phyloP scores from a whole-genome alignment of 2,113 vertebrate genomes.

The Microcebus tavaratra region DNA sequence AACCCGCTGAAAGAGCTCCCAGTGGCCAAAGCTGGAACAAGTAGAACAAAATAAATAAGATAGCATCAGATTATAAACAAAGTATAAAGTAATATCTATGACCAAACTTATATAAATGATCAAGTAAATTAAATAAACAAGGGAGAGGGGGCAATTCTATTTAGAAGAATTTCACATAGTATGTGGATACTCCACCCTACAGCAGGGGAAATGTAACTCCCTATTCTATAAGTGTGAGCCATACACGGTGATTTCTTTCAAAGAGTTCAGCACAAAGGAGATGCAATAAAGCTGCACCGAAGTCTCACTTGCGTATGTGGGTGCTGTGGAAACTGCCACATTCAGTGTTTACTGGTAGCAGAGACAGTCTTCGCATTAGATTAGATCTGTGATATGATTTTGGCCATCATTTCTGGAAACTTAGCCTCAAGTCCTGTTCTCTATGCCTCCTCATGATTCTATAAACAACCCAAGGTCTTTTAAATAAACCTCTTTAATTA shows the following conservation, averaged over 20 bases:
- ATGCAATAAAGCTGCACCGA: rapidly evolving
- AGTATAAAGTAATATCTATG: neutral
- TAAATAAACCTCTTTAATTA: neutral
- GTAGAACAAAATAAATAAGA: neutral
- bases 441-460: neutral
- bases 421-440: neutral
- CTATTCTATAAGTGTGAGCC: rapidly evolving
- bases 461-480: neutral
- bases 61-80: neutral
- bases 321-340: rapidly evolving
- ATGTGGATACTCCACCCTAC: rapidly evolving
- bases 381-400: neutral
- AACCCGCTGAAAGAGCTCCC: neutral
- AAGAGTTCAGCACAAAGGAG: rapidly evolving
- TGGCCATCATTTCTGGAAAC: neutral
- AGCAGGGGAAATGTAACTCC: rapidly evolving
- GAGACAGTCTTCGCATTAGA: rapidly evolving
- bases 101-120: no score
- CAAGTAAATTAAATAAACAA: neutral
- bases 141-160: neutral
- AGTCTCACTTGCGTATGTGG: neutral
- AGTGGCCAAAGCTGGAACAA: neutral
- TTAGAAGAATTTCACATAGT: neutral
- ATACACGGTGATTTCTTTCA: rapidly evolving
- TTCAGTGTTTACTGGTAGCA: rapidly evolving